A percentile compares a stretch with the other conserved stretches of the same genome.
Conservation (phyloP, 2,113 vertebrate genomes). For the Eurystomus gularis region DNA sequence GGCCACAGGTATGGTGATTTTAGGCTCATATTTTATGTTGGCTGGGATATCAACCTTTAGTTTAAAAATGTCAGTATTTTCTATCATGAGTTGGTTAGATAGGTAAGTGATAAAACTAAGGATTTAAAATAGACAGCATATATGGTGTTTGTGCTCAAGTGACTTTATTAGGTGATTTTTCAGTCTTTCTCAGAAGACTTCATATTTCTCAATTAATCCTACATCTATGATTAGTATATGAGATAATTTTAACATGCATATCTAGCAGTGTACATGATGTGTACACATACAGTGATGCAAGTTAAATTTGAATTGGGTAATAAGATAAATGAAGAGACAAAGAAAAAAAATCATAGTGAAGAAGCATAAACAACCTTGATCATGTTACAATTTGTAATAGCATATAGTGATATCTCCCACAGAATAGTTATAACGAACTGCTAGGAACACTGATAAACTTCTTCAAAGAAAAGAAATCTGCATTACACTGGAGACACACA, state of each 20-base stretch:
- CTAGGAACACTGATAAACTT: not conserved
- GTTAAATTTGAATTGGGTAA: not conserved
- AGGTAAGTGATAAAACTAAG: not conserved
- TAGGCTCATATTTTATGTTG: conserved; percentile 4
- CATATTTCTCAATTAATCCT: not conserved
- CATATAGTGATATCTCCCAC: not conserved
- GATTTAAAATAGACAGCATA: not conserved
- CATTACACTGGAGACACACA: not conserved
- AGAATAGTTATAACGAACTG: not conserved
- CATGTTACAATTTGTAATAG: not conserved
- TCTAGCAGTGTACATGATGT: not conserved
- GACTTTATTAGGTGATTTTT: not conserved
- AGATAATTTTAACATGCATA: not conserved
- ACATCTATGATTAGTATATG: not conserved
- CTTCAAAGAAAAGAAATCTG: not conserved
- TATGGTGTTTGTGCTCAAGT: not conserved
- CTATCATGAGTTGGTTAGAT: not conserved
- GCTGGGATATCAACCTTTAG: not conserved
- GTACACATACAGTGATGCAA: not conserved
- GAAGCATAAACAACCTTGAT: not conserved
- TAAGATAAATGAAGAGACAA: not conserved
- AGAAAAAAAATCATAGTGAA: not conserved
- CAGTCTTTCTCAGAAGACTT: not conserved
- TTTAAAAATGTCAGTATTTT: conserved; percentile 7
- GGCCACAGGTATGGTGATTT: not conserved